Base-by-base conservation (phyloP, 1,140 invertebrate species). In the Galleria mellonella region DNA sequence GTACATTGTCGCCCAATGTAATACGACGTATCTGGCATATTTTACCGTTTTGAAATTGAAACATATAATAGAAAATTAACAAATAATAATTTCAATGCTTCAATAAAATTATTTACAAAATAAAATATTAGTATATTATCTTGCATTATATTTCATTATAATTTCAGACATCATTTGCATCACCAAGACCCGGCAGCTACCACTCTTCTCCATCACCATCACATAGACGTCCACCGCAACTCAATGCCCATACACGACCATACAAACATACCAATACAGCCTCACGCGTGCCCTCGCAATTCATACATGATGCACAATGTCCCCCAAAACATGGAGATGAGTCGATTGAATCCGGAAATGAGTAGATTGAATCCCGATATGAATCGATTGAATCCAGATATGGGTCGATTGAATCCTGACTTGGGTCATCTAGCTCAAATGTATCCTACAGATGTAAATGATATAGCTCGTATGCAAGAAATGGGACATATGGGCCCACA, bases 101-200 rank as follows among this genome's bases (percentile, higher is more conserved):
- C n/a, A n/a, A n/a, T n/a, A n/a, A n/a, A n/a, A n/a, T n/a, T n/a
- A n/a, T n/a, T n/a, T n/a, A n/a, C n/a, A n/a, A n/a, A n/a, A n/a
- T n/a, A n/a, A n/a, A n/a, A n/a, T n/a, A n/a, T n/a, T n/a, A n/a
- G n/a, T n/a, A n/a, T n/a, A n/a, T n/a, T n/a, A n/a, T n/a, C n/a
- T n/a, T n/a, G n/a, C n/a, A n/a, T n/a, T n/a, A n/a, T n/a, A n/a
- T n/a, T n/a, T n/a, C n/a, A n/a, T n/a, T n/a, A n/a, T n/a, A n/a
- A n/a, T 74, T 70, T n/a, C 55, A 83, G 79, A 39, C 77, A 82
- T 36, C 77, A 83, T 31, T 62, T 83, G 1, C 79, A 82, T 27
- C 77, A 81, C 35, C 81, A 81, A 55, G 81, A 84, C 41, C 81
- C 81, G 15, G 78, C 81, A 2, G 58, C 81, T 0, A 69, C 81